Evolutionary conservation across 2,797 vertebrate genomes (phyloP).

Genomic region (Furcifer pardalis): DNA sequence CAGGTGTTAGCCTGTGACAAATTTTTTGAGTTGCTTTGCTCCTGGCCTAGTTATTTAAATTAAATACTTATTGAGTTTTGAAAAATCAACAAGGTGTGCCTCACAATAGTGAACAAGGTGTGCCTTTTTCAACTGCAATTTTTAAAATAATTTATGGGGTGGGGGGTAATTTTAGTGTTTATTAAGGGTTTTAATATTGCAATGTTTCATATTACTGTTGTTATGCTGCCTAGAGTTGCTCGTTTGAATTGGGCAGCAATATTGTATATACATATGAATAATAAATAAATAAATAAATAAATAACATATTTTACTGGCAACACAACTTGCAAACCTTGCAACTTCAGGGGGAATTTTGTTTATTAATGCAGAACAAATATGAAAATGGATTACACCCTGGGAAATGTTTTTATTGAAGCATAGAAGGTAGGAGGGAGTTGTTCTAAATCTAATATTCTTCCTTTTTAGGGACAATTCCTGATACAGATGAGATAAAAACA

Average conservation of each 20-base stretch:
- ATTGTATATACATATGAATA: no score
- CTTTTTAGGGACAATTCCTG: slow-evolving; percentile 52
- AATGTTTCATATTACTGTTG: no score
- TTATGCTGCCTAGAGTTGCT: no score
- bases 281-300: no score
- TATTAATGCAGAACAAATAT: slow-evolving; percentile 66
- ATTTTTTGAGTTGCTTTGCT: slow-evolving; percentile 40
- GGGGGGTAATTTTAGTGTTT: no score
- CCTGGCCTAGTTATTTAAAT: slow-evolving; percentile 57
- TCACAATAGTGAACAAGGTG: no score
- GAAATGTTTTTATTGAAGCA: slow-evolving; percentile 58
- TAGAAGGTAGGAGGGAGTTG: slow-evolving; percentile 38
- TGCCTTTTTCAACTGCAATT: no score
- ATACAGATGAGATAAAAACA: slow-evolving; percentile 52
- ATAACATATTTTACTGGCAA: slow-evolving; percentile 63
- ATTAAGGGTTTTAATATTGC: no score
- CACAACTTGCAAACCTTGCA: slow-evolving; percentile 67
- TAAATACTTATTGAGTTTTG: slow-evolving; percentile 62
- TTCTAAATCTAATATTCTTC: slow-evolving; percentile 47
- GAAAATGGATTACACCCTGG: slow-evolving; percentile 57
- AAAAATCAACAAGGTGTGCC: slow-evolving; percentile 58
- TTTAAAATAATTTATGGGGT: no score
- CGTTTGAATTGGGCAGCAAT: no score
- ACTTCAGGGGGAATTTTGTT: slow-evolving; percentile 59
- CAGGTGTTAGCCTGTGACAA: slow-evolving; percentile 21